These are phyloP conservation scores for Ommatoiulus sabulosus DNA, from an alignment of 2,888 invertebrate genomes.

Conservation along the genomic window DNA sequence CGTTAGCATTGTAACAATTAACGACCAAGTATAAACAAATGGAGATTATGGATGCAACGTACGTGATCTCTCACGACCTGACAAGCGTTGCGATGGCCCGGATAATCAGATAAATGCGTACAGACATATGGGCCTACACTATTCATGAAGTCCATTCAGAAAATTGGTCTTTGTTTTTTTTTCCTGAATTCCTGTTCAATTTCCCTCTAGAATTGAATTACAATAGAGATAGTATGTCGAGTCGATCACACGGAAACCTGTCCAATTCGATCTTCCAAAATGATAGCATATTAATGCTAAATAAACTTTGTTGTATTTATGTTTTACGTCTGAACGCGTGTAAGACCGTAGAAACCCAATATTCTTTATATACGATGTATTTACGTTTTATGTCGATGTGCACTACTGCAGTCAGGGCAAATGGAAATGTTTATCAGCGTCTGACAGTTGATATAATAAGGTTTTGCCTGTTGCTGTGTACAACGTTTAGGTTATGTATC, in stretches of 20 bases:
- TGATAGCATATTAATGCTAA: not conserved
- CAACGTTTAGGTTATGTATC: not conserved
- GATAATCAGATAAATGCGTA: not conserved
- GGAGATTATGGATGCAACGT: not conserved
- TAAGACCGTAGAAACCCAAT: not conserved
- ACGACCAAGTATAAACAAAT: not conserved
- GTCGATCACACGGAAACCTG: slow-evolving; percentile 4
- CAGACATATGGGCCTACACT: not conserved
- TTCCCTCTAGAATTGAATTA: slow-evolving; percentile 21
- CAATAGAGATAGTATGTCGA: slow-evolving; percentile 4
- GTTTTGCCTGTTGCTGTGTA: not conserved
- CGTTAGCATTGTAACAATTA: not conserved
- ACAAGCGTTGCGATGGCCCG: not conserved
- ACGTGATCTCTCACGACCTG: not conserved
- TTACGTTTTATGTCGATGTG: not conserved
- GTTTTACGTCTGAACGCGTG: not conserved
- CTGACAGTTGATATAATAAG: slow-evolving; percentile 44
- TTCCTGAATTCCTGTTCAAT: not conserved
- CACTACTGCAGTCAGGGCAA: not conserved
- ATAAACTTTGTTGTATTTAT: not conserved
- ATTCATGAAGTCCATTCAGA: not conserved
- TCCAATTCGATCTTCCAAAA: not conserved
- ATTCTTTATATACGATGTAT: too few relatives aligned
- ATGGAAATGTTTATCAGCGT: not conserved
- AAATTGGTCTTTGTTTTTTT: not conserved